Percentiles rank a stretch among this genome's conserved stretches.
These are phyloP conservation scores for Heterohyrax brucei DNA, from an alignment of 2,797 vertebrate genomes.

Conservation along the genomic window DNA sequence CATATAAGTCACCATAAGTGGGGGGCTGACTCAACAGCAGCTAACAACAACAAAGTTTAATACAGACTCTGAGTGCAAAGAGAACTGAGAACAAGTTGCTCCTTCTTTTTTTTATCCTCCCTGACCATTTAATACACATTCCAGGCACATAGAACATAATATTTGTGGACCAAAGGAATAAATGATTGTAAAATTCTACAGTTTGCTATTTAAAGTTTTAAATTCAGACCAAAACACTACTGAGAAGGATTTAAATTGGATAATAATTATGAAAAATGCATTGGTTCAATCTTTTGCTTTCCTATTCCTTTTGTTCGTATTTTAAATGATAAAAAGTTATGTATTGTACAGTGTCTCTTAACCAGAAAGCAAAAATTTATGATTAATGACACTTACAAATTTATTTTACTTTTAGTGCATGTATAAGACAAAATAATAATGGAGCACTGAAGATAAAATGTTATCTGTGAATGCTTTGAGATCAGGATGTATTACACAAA, in stretches of 20 bases:
- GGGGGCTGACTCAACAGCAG: too few relatives aligned
- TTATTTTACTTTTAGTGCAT: neutral
- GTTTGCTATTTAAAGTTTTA: neutral
- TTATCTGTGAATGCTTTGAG: neutral
- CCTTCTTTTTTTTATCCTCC: neutral
- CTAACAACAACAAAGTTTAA: too few relatives aligned
- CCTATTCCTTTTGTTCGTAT: conserved; percentile 34
- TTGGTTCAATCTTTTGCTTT: neutral
- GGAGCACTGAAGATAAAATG: neutral
- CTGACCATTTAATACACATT: neutral
- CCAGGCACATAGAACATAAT: neutral
- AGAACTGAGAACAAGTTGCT: neutral
- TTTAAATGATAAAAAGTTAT: conserved; percentile 5
- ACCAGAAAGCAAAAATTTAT: neutral
- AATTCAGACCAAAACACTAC: conserved; percentile 54
- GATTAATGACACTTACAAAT: neutral
- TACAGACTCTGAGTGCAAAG: too few relatives aligned
- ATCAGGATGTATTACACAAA: neutral
- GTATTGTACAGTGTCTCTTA: neutral
- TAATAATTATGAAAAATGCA: conserved; percentile 51
- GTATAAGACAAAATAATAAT: neutral
- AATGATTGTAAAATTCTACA: neutral
- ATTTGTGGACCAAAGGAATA: neutral
- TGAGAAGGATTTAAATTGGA: conserved; percentile 5
- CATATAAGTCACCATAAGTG: too few relatives aligned